Base-by-base conservation (phyloP, 1,140 invertebrate species). In the Papilio glaucus region DNA sequence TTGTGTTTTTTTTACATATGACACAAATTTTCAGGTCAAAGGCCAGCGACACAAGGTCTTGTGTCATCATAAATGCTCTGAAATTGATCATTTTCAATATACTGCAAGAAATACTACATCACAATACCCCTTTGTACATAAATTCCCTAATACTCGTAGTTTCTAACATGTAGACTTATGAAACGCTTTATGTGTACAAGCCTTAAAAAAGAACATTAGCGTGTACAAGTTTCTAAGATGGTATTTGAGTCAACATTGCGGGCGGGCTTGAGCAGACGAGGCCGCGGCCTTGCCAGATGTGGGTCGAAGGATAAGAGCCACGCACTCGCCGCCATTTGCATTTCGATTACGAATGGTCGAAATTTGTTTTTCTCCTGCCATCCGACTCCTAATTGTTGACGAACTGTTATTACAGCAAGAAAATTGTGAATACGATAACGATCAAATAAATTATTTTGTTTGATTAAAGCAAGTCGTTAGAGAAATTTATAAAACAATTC, bases 231-330 rank as follows among this genome's bases (percentile, higher is more conserved):
- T 72, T 21, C 26, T 61, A 41, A 69, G 39, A 73, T 75, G 39
- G 63, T 73, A 72, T 67, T 68, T 42, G 63, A 68, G 63, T 68
- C 63, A 68, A 42, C 63, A 68, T 39, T 72, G 45, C 60, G 29
- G 6, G 53, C 21, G n/a, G 41, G 72, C 72, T 53, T 74, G 49
- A 45, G 18, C 42, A 41, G 72, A 71, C 79, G 73, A 84, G 86
- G 86, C 75, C 85, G 71, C 84, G 88, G 83, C 89, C 89, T 91
- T 90, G 87, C 71, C 26, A 89, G 90, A 92, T 92, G 85, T 92
- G 82, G 90, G 90, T 86, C 90, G 81, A 60, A 78, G 90, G 90
- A 92, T 92, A 91, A 92, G 81, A 41, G 7, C 80, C 88, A 92
- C 88, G 89, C 88, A 92, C 89, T 79, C 82, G 77, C 74, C 68